A percentile compares a stretch with the other conserved stretches of the same genome.
phyloP scores from a whole-genome alignment of 2,113 vertebrate genomes.

The Coptodon bakossiorum region DNA sequence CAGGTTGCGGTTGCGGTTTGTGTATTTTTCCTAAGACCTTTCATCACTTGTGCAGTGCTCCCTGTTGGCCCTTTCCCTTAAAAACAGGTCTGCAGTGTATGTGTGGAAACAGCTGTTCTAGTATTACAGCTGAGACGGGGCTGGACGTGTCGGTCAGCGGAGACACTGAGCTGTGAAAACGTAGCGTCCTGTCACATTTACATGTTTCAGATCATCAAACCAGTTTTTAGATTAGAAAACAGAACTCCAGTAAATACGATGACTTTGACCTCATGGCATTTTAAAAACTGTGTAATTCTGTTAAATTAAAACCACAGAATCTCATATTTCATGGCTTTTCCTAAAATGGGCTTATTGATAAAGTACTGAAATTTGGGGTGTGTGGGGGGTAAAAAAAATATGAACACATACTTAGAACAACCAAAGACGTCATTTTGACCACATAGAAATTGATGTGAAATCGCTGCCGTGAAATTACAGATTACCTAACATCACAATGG shows the following conservation, averaged over 20 bases:
- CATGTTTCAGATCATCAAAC: background rate
- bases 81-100: background rate
- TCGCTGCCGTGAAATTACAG: rapidly evolving
- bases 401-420: background rate
- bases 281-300: background rate
- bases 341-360: background rate
- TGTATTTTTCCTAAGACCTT: background rate
- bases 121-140: background rate
- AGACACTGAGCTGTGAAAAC: background rate
- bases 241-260: background rate
- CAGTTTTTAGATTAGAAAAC: background rate
- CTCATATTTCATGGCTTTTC: background rate
- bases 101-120: background rate
- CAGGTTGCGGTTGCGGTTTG: background rate
- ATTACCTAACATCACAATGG: background rate
- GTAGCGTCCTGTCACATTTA: background rate
- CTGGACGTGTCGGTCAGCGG: background rate
- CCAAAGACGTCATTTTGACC: too few relatives aligned
- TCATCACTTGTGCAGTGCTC: background rate
- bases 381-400: background rate
- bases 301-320: background rate
- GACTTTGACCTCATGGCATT: background rate
- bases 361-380: rapidly evolving
- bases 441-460: too few relatives aligned
- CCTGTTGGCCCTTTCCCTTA: background rate